Base-by-base conservation (phyloP, 2,888 invertebrate species). In the Meiosimyza decipiens region DNA sequence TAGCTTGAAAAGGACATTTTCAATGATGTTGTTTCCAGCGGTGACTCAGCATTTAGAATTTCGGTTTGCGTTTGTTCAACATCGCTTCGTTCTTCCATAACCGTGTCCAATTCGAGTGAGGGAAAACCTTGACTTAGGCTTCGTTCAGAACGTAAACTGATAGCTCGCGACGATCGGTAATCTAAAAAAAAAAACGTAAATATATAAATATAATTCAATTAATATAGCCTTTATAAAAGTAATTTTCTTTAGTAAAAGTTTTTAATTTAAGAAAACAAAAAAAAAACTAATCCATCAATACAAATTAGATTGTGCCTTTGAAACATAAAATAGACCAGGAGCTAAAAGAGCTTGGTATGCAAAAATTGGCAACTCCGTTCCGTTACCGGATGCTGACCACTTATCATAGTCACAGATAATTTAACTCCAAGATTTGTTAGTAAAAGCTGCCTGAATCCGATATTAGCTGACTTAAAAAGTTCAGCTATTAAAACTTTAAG, bases 31-130 rank as follows among this genome's bases (percentile, higher is more conserved):
- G 82, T 82, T 68, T 87, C 87, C 78, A 84, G 79, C 49, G 87
- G 87, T 15, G 87, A 87, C 74, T 87, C 87, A 7, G 87, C 82
- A 77, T 85, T 85, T 1, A 87, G 75, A 3, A 87, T 81, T 80
- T 87, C 87, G n/a, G 86, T 87, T 80, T 87, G 91, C 3, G 91
- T 92, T 82, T 92, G 92, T 83, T 94, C 94, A 6, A 92, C 91
- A 83, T 95, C 95, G 15, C 94, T 94, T 82, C 95, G 95, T 83
- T 95, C 95, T 83, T 95, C 95, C 33, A 95, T 89, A 33, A 95
- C 95, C 0, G 95, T 95, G 85, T 94, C 95, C 78, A 95, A 89
- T 83, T 95, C 95, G 66, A 94, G 87, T 0, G 93, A 91, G 50
- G 94, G 93, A 81, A 93, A 92, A n/a, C 92, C 91, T 64, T 93